A percentile compares a stretch with the other conserved stretches of the same genome.
Conservation (phyloP, 2,797 vertebrate genomes). For the Neomorphus geoffroyi region DNA sequence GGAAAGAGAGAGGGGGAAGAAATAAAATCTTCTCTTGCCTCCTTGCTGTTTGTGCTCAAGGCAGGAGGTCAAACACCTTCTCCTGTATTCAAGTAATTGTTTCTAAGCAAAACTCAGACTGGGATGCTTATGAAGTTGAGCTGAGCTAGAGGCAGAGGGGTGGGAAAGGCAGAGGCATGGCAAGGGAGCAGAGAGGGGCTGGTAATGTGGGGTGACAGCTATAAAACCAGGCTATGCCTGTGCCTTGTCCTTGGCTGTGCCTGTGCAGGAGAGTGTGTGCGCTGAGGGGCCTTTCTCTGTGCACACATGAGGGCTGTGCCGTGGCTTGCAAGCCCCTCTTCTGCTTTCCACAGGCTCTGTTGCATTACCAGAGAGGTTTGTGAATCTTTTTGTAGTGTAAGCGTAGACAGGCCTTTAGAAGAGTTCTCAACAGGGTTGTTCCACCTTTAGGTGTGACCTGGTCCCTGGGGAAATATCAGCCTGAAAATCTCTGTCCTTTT, state of each 20-base stretch:
- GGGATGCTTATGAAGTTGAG: rapidly evolving
- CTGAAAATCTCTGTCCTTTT: rapidly evolving
- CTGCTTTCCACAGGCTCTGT: rapidly evolving
- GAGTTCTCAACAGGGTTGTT: too few species aligned
- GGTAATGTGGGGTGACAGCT: rapidly evolving
- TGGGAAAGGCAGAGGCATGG: background rate
- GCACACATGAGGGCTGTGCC: rapidly evolving
- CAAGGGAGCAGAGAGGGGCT: background rate
- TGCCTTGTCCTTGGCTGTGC: rapidly evolving
- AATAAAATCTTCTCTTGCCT: rapidly evolving
- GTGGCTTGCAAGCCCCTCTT: rapidly evolving
- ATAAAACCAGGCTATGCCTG: rapidly evolving
- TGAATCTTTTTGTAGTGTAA: rapidly evolving
- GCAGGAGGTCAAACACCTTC: background rate
- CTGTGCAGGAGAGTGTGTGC: rapidly evolving
- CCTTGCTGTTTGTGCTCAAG: rapidly evolving
- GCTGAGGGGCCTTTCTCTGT: rapidly evolving
- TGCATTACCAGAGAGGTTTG: rapidly evolving
- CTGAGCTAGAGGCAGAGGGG: background rate
- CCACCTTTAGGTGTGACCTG: background rate
- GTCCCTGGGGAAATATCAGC: rapidly evolving
- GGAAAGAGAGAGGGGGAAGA: background rate
- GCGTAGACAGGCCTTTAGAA: rapidly evolving
- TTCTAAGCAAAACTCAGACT: background rate
- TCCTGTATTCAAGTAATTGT: rapidly evolving